Percentiles rank a stretch among this genome's conserved stretches.
Evolutionary conservation across 2,888 invertebrate species (phyloP).

Genomic region (Tuberolachnus salignus): DNA sequence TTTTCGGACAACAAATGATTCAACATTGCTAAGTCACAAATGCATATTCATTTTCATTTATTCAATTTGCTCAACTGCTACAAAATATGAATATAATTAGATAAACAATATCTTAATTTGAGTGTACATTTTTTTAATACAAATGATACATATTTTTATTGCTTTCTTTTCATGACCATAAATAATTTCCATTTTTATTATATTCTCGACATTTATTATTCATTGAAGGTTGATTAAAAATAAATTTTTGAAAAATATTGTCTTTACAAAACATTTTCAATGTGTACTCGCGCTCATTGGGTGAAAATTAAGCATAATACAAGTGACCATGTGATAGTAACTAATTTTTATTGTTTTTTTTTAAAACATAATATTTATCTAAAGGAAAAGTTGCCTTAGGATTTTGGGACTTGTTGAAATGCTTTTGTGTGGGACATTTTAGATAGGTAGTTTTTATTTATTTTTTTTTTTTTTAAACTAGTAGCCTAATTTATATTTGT

Average conservation of each 20-base stretch:
- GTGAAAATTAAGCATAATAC: slow-evolving; percentile 28
- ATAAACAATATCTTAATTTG: slow-evolving; percentile 26
- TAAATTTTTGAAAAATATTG: background rate
- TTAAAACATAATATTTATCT: slow-evolving; percentile 17
- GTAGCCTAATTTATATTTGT: slow-evolving; percentile 48
- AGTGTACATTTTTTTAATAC: slow-evolving; percentile 26
- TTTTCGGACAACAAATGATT: slow-evolving; percentile 7
- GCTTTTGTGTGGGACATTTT: slow-evolving; percentile 37
- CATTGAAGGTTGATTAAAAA: background rate
- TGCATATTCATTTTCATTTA: slow-evolving; percentile 36
- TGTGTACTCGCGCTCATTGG: slow-evolving; percentile 3
- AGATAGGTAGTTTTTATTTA: slow-evolving; percentile 26
- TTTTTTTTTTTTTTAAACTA: slow-evolving; percentile 32
- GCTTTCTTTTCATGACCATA: background rate
- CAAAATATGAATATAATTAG: slow-evolving; percentile 18
- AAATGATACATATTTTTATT: slow-evolving; percentile 10
- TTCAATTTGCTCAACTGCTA: slow-evolving; percentile 54
- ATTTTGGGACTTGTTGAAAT: slow-evolving; percentile 39
- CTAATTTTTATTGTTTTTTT: slow-evolving; percentile 12
- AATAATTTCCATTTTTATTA: background rate
- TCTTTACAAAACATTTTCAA: slow-evolving; percentile 2
- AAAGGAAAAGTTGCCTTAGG: slow-evolving; percentile 45
- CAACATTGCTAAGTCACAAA: slow-evolving; percentile 13
- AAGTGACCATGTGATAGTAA: slow-evolving; percentile 45
- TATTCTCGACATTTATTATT: background rate